Evolutionary conservation across 1,140 invertebrate genomes (phyloP).

Genomic region (Centruroides vittatus): DNA sequence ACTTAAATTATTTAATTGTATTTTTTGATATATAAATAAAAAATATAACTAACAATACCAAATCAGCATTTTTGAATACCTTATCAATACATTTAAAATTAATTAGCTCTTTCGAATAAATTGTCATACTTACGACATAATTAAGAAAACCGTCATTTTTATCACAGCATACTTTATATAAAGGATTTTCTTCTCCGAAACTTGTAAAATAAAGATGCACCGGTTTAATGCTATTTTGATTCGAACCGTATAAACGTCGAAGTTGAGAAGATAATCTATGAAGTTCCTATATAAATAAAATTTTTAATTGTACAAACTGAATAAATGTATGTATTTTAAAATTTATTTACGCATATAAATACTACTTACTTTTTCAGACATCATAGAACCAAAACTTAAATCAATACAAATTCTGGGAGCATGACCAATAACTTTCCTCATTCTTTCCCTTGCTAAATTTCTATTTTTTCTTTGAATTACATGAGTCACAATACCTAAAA

Average conservation of each 20-base stretch:
- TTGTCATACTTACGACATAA: slow-evolving; percentile 6
- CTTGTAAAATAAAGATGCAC: slow-evolving; percentile 9
- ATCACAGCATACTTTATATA: slow-evolving; percentile 5
- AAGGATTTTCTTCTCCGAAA: slow-evolving; percentile 2
- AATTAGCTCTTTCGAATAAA: too few relatives aligned
- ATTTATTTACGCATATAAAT: not conserved
- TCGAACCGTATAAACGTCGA: slow-evolving; percentile 10
- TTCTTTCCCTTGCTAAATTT: not conserved
- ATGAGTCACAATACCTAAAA: too few relatives aligned
- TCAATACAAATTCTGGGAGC: slow-evolving; percentile 11
- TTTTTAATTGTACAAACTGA: not conserved
- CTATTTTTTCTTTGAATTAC: too few relatives aligned
- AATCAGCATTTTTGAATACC: too few relatives aligned
- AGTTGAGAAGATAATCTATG: slow-evolving; percentile 4
- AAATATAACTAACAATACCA: too few relatives aligned
- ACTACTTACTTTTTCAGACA: slow-evolving; percentile 7
- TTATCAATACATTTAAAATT: too few relatives aligned
- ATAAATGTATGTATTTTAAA: not conserved
- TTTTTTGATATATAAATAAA: too few relatives aligned
- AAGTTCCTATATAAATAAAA: slow-evolving; percentile 1
- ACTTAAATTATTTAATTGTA: too few relatives aligned
- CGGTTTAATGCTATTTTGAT: slow-evolving; percentile 6
- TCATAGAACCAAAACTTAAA: slow-evolving; percentile 7
- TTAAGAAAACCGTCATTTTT: slow-evolving; percentile 13
- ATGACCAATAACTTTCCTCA: slow-evolving; percentile 2